Conservation (phyloP, 1,140 invertebrate species). For the Sipha flava region DNA sequence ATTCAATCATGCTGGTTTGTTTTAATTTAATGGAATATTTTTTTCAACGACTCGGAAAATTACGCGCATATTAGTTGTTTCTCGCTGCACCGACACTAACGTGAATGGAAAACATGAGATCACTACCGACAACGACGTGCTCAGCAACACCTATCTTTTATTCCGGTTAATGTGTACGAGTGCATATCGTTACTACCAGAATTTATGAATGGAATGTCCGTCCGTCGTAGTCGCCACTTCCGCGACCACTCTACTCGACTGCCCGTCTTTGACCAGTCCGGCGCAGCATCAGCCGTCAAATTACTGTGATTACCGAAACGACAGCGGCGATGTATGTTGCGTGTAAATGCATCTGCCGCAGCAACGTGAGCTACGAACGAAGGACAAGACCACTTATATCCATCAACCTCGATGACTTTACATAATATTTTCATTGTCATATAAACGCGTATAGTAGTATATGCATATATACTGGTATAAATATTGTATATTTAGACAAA, state of each 20-base stretch:
- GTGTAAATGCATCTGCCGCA: background rate
- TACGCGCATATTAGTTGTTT: background rate
- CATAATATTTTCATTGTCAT: conserved; percentile 22
- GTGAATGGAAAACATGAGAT: background rate
- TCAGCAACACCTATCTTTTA: too few relatives aligned
- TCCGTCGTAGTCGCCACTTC: background rate
- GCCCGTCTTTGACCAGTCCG: background rate
- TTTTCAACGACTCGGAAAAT: too few relatives aligned
- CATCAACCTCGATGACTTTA: conserved; percentile 26
- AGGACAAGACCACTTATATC: background rate
- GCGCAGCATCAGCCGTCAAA: conserved; percentile 14
- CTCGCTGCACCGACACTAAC: too few relatives aligned
- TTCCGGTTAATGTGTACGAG: too few relatives aligned
- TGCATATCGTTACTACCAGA: background rate
- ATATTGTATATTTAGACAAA: background rate
- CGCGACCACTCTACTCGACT: background rate
- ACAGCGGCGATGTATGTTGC: background rate
- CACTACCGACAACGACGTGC: too few relatives aligned
- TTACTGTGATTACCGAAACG: conserved; percentile 30
- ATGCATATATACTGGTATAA: background rate
- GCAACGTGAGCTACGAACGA: background rate
- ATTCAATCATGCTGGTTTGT: too few relatives aligned
- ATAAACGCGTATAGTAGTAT: background rate
- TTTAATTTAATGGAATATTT: too few relatives aligned
- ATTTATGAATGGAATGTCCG: conserved; percentile 29